Evolutionary conservation across 2,888 invertebrate genomes (phyloP), one percentile per base, ranked within the genome.

Genomic region (Pheosia tremula): DNA sequence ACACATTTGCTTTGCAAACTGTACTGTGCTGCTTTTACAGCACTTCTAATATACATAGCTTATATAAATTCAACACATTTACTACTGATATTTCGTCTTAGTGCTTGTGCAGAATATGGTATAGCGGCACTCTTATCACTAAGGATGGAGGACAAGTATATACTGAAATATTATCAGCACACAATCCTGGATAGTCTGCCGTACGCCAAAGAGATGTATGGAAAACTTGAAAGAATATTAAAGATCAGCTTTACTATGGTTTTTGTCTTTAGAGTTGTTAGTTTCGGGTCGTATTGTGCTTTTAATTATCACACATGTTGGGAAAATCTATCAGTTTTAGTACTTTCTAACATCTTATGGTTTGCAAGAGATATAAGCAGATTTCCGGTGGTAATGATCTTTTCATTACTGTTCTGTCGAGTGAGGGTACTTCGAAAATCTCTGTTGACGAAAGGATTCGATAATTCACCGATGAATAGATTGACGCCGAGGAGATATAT

Each of bases 371-470:
- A 52, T 1, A 36, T 52, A 2, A 36, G 52, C 5, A 36, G 37
- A 9, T 52, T 52, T 36, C 52, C 52, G 4, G 52, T 52, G 52
- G 36, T 52, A 36, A 52, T 52, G 37, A 52, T 52, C 36, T 52
- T 52, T 8, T 52, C 36, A 9, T 37, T 52, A 8, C 24, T 52
- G 36, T 52, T 52, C 52, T 52, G 47, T 47, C 47, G 47, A n/a
- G 47, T 47, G 47, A 47, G 47, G 47, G 47, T 11, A 11, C 47
- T 52, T n/a, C 52, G 52, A 5, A 52, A 36, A 52, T 36, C 24
- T 10, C 52, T 52, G 4, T 52, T 52, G 52, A 36, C 24, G 6
- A 37, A 52, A 36, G 52, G 52, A 52, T 52, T 52, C 7, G 52
- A 52, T 8, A 52, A 52, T 24, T 52, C 52, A 3, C 52, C 52